Base-by-base conservation (phyloP, 2,113 vertebrate species). In the Tachysurus fulvidraco region DNA sequence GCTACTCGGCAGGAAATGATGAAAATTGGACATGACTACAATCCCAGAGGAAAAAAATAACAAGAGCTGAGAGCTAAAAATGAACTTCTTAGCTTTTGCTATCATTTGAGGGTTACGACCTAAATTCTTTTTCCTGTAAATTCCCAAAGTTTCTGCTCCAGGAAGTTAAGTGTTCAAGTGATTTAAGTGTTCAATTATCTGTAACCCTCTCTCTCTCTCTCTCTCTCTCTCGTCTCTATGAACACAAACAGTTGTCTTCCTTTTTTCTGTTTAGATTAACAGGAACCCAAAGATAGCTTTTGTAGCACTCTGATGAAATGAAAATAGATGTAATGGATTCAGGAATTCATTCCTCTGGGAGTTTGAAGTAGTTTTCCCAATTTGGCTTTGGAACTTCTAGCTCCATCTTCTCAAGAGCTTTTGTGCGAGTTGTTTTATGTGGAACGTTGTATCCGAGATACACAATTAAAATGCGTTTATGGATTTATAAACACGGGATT, bases 331-430 rank as follows among this genome's bases (percentile, higher is more conserved):
- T 71, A 88, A 52, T 60, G n/a, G 64, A 80, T 80, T 83, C 67
- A 87, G 81, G 83, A 89, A 85, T 87, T 85, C 67, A 30, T 85
- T 87, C 85, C 85, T 77, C 52, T n/a, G 73, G 86, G 83, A 84
- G 19, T 71, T 83, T 54, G 60, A 62, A 80, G 60, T 44, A 46
- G 36, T 88, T 85, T 36, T 85, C 73, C 80, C 36, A 52, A 76
- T 73, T 81, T 83, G 74, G 69, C 65, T 69, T 54, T 83, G 9
- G 28, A 59, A 77, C 25, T 60, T 67, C 25, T n/a, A 23, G 54
- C 57, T 44, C 62, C 73, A 52, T 73, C 57, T 88, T 50, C 36
- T 57, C 69, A 41, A 71, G 55, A 30, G 23, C 16, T 17, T 17
- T 36, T 28, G 8, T 0, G 28, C 17, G n/a, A 55, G 52, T 10